Percentiles rank a stretch among this genome's conserved stretches.
Evolutionary conservation across 2,888 invertebrate genomes (phyloP).

Genomic region (Parnassius mnemosyne): DNA sequence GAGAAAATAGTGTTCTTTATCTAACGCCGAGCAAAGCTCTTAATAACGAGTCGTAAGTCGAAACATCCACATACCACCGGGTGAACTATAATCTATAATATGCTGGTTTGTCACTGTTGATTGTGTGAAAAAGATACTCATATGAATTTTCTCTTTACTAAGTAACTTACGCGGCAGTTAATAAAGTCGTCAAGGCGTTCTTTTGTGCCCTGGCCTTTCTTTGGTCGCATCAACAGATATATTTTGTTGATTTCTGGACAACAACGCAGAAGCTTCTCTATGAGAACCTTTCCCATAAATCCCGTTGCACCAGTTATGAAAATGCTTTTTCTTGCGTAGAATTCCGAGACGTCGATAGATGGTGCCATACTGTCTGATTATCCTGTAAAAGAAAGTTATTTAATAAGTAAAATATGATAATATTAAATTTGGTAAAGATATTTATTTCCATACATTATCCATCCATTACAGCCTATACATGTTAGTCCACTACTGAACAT

Average conservation of each 20-base stretch:
- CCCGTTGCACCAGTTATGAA: slow-evolving; percentile 92
- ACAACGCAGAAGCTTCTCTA: slow-evolving; percentile 87
- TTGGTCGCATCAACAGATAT: slow-evolving; percentile 86
- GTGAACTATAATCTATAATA: too few relatives aligned
- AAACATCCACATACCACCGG: too few relatives aligned
- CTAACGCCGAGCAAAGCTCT: too few relatives aligned
- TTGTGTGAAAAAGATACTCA: too few relatives aligned
- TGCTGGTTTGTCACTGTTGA: too few relatives aligned
- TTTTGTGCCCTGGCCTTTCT: slow-evolving; percentile 83
- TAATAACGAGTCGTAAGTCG: too few relatives aligned
- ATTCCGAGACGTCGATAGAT: slow-evolving; percentile 71
- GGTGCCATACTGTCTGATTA: slow-evolving; percentile 48
- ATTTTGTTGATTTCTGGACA: slow-evolving; percentile 85
- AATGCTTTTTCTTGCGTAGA: slow-evolving; percentile 81
- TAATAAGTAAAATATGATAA: background rate
- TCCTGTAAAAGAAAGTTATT: slow-evolving; percentile 7
- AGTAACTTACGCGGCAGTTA: slow-evolving; percentile 67
- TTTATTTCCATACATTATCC: too few relatives aligned
- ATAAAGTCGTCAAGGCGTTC: slow-evolving; percentile 82
- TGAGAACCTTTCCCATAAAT: slow-evolving; percentile 90
- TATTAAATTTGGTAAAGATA: too few relatives aligned
- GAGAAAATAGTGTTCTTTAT: too few relatives aligned
- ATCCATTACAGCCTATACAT: too few relatives aligned
- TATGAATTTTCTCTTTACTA: too few relatives aligned
- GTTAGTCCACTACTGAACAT: too few relatives aligned